phyloP scores from a whole-genome alignment of 2,113 vertebrate species.

The Plecotus auritus region DNA sequence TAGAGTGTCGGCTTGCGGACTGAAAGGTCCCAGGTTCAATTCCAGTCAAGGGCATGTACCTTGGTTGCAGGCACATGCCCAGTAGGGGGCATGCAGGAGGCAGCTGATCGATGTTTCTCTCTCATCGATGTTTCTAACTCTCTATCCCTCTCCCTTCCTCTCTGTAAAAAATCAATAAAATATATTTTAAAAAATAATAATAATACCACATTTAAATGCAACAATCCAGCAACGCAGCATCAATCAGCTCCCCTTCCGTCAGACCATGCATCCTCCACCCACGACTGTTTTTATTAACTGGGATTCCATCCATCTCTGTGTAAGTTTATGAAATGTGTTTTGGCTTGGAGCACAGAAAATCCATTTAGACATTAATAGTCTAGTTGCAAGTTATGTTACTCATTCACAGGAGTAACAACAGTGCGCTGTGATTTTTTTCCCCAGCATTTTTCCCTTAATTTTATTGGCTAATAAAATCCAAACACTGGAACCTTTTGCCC shows the following conservation, averaged over 20 bases:
- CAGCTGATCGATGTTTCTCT: too few species aligned
- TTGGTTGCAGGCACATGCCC: too few species aligned
- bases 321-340: constrained; percentile 69
- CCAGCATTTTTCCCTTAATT: constrained; percentile 67
- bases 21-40: too few species aligned
- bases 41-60: too few species aligned
- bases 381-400: constrained; percentile 59
- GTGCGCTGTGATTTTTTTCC: constrained; percentile 50
- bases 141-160: too few species aligned
- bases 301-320: constrained; percentile 55
- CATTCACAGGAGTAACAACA: constrained; percentile 64
- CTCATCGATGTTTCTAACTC: too few species aligned
- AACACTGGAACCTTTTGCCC: constrained; percentile 62
- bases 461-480: constrained; percentile 73
- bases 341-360: constrained; percentile 71
- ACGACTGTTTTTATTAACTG: constrained; percentile 66
- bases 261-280: background rate
- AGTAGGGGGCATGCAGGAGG: too few species aligned
- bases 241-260: background rate
- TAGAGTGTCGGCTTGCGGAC: too few species aligned
- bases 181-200: background rate
- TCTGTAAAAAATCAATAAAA: too few species aligned
- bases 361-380: constrained; percentile 74
- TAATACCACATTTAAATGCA: constrained; percentile 19
- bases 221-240: background rate